These are phyloP conservation scores for Scrobipalpa atriplicella DNA, from an alignment of 2,888 invertebrate genomes.

Conservation along the genomic window DNA sequence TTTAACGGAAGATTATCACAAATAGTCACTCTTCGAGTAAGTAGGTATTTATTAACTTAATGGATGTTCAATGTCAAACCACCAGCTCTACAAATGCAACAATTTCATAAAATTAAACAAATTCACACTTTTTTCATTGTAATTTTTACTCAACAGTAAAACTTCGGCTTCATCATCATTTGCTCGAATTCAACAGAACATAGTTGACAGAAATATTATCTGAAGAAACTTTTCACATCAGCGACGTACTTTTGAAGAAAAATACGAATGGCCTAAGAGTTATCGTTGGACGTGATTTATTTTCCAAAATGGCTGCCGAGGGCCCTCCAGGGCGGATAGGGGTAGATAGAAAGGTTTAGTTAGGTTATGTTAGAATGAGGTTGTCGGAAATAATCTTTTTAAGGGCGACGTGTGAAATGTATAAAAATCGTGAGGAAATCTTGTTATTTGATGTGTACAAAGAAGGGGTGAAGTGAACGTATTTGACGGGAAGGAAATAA, in stretches of 20 bases:
- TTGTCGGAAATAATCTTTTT: constrained; percentile 20
- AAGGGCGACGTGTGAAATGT: background rate
- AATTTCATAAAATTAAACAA: too few relatives aligned
- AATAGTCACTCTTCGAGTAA: background rate
- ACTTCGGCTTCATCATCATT: constrained; percentile 4
- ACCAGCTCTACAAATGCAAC: too few relatives aligned
- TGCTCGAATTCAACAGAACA: background rate
- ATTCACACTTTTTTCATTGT: background rate
- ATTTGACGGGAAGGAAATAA: too few relatives aligned
- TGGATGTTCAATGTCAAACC: too few relatives aligned
- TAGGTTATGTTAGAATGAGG: constrained; percentile 10
- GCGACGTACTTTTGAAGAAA: constrained; percentile 24
- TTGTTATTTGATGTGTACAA: background rate
- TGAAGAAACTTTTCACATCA: constrained; percentile 26
- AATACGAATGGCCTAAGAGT: constrained; percentile 26
- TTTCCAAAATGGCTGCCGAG: constrained; percentile 29
- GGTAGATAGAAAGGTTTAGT: constrained; percentile 17
- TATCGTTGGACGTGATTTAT: constrained; percentile 31
- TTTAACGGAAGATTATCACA: background rate
- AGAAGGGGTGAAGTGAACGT: too few relatives aligned
- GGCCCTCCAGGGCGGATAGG: constrained; percentile 22
- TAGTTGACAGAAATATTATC: constrained; percentile 25
- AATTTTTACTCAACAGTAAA: background rate
- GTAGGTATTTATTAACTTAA: too few relatives aligned
- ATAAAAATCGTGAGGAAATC: background rate